Evolutionary conservation across 2,797 vertebrate genomes (phyloP).

Genomic region (Eremophila alpestris): DNA sequence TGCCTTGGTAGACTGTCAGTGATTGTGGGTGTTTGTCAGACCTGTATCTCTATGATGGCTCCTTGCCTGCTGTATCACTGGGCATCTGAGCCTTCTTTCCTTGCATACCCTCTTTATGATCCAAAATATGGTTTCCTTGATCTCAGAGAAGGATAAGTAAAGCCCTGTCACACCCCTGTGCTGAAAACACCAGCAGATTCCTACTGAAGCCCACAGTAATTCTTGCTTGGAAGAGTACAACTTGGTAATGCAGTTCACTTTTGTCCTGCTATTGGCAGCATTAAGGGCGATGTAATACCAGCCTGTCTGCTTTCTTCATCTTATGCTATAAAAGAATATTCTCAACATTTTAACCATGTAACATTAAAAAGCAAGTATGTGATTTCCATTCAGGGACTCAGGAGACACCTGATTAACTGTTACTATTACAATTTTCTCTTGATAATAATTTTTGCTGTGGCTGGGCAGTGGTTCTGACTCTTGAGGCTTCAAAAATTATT

Average conservation of each 20-base stretch:
- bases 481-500: fast-evolving
- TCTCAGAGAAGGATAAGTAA: background rate
- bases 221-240: background rate
- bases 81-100: background rate
- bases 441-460: background rate
- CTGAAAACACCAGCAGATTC: background rate
- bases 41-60: background rate
- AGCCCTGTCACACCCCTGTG: fast-evolving
- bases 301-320: background rate
- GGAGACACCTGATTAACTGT: background rate
- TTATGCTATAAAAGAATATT: background rate
- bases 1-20: background rate
- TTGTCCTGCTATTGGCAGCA: background rate
- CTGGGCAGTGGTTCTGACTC: background rate
- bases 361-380: background rate
- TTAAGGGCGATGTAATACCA: background rate
- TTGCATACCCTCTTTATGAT: background rate
- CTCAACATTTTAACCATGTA: background rate
- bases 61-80: background rate
- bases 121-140: background rate
- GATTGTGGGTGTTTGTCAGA: background rate
- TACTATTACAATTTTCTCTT: background rate
- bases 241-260: background rate
- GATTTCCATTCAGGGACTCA: background rate
- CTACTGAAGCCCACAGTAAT: background rate